Evolutionary conservation across 1,140 invertebrate genomes (phyloP), one percentile per base, ranked within the genome.

Genomic region (Leptopilina clavipes): DNA sequence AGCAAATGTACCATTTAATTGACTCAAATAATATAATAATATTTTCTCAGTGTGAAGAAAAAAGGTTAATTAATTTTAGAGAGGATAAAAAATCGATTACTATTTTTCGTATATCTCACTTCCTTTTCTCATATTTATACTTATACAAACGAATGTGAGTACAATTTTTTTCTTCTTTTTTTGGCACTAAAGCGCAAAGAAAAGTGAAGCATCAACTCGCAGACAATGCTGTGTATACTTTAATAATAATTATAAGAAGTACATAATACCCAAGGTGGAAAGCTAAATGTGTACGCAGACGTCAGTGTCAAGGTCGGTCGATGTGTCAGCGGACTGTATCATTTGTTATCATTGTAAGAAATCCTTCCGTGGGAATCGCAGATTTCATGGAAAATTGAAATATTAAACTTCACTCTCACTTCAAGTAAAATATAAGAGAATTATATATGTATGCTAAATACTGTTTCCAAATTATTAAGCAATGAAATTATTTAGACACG

Each of bases 241-340:
- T 12, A 12, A 37, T 65, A 37, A 22, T 3, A 65, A 11, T 65
- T 37, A 31, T 52, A 52, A 52, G 48, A 31, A 65, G 56, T 11
- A 22, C 56, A 65, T 40, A 9, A 65, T 65, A 65, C 25, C 25
- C 9, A 65, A 65, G 56, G 56, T 59, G 54, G 1, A 6, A 10
- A 59, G 54, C 22, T 11, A 56, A 18, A 18, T 71, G 65, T 18
- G n/a, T n/a, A n/a, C n/a, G n/a, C n/a, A 70, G 59, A 45, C 74
- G 79, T 81, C 76, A 80, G 44, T 81, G 81, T 84, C 81, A 84
- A 84, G 83, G 83, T 79, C 80, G 72, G 78, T 71, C 22, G 7
- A 74, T 75, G 54, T 72, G 73, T 72, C 59, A 72, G 52, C 17
- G 19, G 45, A n/a, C 14, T 6, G 70, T 77, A 77, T 79, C 70